These are phyloP conservation scores for Labia minor DNA, from an alignment of 2,888 invertebrate genomes.

Conservation along the genomic window DNA sequence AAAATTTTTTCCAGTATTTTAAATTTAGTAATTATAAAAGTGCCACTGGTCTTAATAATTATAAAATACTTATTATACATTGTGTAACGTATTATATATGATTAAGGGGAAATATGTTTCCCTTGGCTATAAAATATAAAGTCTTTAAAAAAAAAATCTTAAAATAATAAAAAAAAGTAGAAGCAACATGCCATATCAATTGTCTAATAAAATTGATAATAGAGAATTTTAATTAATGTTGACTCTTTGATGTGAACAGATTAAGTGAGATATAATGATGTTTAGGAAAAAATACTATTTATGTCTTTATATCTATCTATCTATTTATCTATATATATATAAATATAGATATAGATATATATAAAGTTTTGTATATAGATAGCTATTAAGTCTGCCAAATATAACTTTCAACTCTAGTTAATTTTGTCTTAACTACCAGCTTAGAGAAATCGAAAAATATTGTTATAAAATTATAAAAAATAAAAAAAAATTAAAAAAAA, in stretches of 20 bases:
- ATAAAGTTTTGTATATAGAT: background rate
- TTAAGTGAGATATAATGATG: constrained; percentile 13
- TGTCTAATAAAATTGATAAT: constrained; percentile 22
- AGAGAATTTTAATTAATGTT: constrained; percentile 5
- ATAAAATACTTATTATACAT: background rate
- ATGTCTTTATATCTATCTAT: background rate
- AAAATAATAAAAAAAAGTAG: background rate
- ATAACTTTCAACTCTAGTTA: background rate
- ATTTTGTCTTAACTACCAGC: background rate
- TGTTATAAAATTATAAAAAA: too few species aligned
- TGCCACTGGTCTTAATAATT: background rate
- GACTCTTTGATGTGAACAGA: constrained; percentile 3
- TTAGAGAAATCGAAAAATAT: background rate
- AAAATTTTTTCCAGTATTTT: background rate
- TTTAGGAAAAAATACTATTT: background rate
- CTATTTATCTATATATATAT: background rate
- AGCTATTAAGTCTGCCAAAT: constrained; percentile 13
- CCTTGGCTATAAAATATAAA: background rate
- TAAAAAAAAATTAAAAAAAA: background rate
- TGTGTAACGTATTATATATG: constrained; percentile 4
- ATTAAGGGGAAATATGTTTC: background rate
- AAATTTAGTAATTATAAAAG: constrained; percentile 5
- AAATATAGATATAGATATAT: background rate
- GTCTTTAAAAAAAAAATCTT: constrained; percentile 3
- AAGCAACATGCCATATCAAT: constrained; percentile 26